Base-by-base conservation (phyloP, 2,113 vertebrate species). In the Heliornis fulica region DNA sequence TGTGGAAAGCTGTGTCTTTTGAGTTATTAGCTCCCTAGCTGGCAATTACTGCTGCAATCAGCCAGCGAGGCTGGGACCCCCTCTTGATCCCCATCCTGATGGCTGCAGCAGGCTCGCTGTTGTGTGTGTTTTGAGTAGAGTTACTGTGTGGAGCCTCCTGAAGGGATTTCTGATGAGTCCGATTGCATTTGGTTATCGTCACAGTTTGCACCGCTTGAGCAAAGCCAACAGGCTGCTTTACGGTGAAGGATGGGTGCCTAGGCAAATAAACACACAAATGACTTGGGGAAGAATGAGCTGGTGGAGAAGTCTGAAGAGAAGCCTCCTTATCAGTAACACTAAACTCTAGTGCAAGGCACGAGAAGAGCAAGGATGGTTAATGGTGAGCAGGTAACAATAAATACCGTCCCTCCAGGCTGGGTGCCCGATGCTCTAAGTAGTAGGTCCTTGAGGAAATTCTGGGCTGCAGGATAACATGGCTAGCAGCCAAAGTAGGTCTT, bases 381-480 rank as follows among this genome's bases (percentile, higher is more conserved):
- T 15, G 15, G 59, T 50, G 53, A 68, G 36, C 38, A 93, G 94
- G 85, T 57, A 83, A 66, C 85, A 79, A 32, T 31, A 68, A 83
- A 83, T 72, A 78, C 43, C 82, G n/a, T 36, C 54, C 41, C 63
- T 85, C 31, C 2, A 25, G 36, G 46, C 1, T 21, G 61, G 53
- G 36, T 50, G 69, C 12, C 20, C 45, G 40, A 56, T 92, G 81
- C 54, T 74, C 38, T 28, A 78, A 78, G 68, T 2, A 28, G 82
- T 41, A 22, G 83, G 57, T 91, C 51, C 75, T 65, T 9, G 11
- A 45, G 92, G 84, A 91, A 89, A 77, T 90, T 91, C 96, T 96
- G 94, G 60, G 76, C 53, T 29, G 36, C 4, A 69, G 93, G 91
- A 96, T 97, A 95, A 94, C 80, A 26, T 84, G 94, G 93, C 97